phyloP scores from a whole-genome alignment of 2,797 vertebrate genomes.

The Eptatretus atami region DNA sequence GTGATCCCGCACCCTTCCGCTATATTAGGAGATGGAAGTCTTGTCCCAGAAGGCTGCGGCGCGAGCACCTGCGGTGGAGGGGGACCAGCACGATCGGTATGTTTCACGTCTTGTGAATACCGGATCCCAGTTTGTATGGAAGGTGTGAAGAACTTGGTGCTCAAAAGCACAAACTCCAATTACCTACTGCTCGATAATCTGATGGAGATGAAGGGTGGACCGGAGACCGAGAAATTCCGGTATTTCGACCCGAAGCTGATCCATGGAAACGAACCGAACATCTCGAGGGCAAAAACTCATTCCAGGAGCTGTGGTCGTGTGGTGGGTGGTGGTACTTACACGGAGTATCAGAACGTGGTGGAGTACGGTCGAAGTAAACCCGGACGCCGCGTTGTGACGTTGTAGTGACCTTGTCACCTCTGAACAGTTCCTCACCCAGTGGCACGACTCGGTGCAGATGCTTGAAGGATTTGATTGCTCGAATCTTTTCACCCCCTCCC shows the following conservation, averaged over 20 bases:
- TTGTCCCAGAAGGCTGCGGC: constrained; percentile 10
- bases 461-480: too few relatives aligned
- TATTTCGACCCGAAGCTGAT: constrained; percentile 98
- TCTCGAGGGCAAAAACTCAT: too few relatives aligned
- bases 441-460: too few relatives aligned
- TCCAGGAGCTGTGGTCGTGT: too few relatives aligned
- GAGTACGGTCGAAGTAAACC: too few relatives aligned
- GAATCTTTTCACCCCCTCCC: too few relatives aligned
- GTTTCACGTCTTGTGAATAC: constrained; percentile 89
- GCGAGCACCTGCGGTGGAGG: too few relatives aligned
- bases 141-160: constrained; percentile 83
- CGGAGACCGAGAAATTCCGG: constrained; percentile 88
- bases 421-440: too few relatives aligned
- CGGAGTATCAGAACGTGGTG: too few relatives aligned
- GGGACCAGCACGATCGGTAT: constrained; percentile 18
- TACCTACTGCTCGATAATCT: constrained; percentile 69
- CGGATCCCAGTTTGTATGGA: constrained; percentile 97
- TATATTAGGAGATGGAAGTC: constrained; percentile 98
- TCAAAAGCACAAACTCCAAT: constrained; percentile 85
- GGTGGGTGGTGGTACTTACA: too few relatives aligned
- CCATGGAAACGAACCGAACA: constrained; percentile 32
- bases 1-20: constrained; percentile 55
- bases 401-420: too few relatives aligned
- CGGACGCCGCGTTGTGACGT: too few relatives aligned
- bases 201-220: constrained; percentile 93